A percentile compares a stretch with the other conserved stretches of the same genome.
Evolutionary conservation across 1,140 invertebrate species (phyloP).

Genomic region (Tetraneura akinire): DNA sequence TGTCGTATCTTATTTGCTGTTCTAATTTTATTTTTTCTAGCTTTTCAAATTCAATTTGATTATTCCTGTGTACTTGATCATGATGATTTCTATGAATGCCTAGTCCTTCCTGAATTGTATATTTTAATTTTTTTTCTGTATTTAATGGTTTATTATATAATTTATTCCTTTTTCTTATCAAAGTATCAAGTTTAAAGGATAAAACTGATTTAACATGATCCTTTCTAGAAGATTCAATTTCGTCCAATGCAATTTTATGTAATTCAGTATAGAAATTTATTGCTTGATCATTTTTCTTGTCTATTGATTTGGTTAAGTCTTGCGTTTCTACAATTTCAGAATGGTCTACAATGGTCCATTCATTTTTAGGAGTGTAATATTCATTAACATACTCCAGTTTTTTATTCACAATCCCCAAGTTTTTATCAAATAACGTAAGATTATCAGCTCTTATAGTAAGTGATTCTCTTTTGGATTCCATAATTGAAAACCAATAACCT

Average conservation of each 20-base stretch:
- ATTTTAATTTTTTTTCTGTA: neutral
- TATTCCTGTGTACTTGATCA: neutral
- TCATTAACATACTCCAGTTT: constrained; percentile 14
- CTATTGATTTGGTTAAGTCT: neutral
- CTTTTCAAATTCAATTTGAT: constrained; percentile 1
- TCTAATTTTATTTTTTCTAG: neutral
- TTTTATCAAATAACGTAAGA: constrained; percentile 19
- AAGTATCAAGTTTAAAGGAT: neutral
- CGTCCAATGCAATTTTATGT: constrained; percentile 1
- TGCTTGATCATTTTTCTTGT: neutral
- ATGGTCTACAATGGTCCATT: neutral
- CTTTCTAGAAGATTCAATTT: constrained; percentile 30
- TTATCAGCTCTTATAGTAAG: too few species aligned
- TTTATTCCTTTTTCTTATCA: neutral
- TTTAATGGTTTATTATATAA: neutral
- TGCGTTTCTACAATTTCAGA: too few species aligned
- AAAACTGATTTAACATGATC: neutral
- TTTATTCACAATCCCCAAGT: constrained; percentile 28
- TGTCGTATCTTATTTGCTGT: neutral
- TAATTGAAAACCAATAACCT: too few species aligned
- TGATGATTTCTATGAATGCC: constrained; percentile 18
- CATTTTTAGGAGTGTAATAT: constrained; percentile 8
- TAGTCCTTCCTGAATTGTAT: neutral
- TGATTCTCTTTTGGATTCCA: too few species aligned
- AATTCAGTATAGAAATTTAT: neutral